Percentiles rank a stretch among this genome's conserved stretches.
Conservation (phyloP, 2,797 vertebrate species). For the Pyrocephalus nanus region DNA sequence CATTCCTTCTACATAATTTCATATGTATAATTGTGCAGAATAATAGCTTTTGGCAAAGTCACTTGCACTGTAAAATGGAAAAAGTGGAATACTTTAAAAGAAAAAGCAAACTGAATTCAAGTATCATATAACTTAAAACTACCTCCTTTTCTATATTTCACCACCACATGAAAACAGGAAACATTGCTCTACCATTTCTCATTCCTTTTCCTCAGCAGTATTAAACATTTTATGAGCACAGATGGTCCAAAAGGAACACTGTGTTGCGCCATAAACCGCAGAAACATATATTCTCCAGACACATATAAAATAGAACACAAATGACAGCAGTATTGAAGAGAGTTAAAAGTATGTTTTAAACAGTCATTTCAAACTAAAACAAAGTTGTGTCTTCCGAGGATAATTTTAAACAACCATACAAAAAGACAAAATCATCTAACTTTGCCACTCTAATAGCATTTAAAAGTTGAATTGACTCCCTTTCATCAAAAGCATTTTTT, state of each 20-base stretch:
- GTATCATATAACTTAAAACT: conserved; percentile 24
- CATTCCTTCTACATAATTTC: not conserved
- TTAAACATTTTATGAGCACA: conserved; percentile 46
- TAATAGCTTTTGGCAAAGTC: conserved; percentile 36
- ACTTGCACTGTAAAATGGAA: conserved; percentile 25
- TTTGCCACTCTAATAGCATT: not conserved
- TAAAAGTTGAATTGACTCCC: not conserved
- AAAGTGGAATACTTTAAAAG: conserved; percentile 33
- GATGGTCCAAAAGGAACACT: conserved; percentile 45
- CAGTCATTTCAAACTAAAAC: conserved; percentile 18
- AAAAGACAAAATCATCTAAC: not conserved
- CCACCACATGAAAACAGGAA: conserved; percentile 51
- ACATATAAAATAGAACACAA: not conserved
- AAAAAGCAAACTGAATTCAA: conserved; percentile 17
- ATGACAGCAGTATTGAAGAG: conserved; percentile 23
- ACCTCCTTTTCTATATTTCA: not conserved
- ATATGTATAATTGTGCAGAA: not conserved
- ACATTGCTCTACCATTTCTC: conserved; percentile 1
- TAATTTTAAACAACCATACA: not conserved
- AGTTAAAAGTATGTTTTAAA: conserved; percentile 21
- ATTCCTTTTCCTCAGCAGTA: conserved; percentile 43
- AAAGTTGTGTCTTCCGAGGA: not conserved
- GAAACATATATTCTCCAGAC: conserved; percentile 30
- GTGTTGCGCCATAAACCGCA: conserved; percentile 29
- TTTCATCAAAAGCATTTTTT: not conserved